phyloP scores from a whole-genome alignment of 2,888 invertebrate genomes.

The Argyresthia albistria region DNA sequence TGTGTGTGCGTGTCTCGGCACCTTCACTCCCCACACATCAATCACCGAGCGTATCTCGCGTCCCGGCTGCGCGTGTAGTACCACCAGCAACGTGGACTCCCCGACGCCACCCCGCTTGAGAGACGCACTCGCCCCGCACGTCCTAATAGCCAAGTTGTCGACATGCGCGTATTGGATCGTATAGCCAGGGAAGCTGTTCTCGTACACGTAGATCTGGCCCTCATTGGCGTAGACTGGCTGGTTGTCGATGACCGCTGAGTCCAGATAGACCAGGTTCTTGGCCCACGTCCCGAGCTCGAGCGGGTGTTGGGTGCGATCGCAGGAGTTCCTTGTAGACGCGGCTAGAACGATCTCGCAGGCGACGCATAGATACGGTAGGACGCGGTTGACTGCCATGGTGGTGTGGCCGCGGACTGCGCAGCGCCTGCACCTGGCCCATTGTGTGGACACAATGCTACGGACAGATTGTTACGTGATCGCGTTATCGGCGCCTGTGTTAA shows the following conservation, averaged over 20 bases:
- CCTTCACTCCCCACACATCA: constrained; percentile 43
- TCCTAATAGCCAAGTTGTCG: background rate
- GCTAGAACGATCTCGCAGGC: constrained; percentile 10
- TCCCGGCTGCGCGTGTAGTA: constrained; percentile 37
- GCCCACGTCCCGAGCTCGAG: constrained; percentile 45
- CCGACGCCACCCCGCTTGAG: constrained; percentile 43
- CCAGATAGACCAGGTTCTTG: constrained; percentile 31
- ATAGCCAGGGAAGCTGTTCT: constrained; percentile 39
- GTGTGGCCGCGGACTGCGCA: background rate
- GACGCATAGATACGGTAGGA: background rate
- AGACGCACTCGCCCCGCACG: constrained; percentile 11
- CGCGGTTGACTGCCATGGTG: background rate
- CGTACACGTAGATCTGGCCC: constrained; percentile 52
- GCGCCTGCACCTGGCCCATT: background rate
- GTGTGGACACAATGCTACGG: background rate
- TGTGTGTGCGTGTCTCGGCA: too few relatives aligned
- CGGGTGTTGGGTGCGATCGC: constrained; percentile 35
- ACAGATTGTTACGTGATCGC: background rate
- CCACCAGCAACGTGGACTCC: constrained; percentile 34
- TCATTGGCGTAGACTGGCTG: constrained; percentile 36
- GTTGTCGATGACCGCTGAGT: constrained; percentile 47
- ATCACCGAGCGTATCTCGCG: constrained; percentile 51
- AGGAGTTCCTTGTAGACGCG: constrained; percentile 23
- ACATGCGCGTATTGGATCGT: background rate
- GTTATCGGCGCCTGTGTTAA: background rate